phyloP scores from a whole-genome alignment of 2,888 invertebrate genomes.

The Zaprionus lineosus region DNA sequence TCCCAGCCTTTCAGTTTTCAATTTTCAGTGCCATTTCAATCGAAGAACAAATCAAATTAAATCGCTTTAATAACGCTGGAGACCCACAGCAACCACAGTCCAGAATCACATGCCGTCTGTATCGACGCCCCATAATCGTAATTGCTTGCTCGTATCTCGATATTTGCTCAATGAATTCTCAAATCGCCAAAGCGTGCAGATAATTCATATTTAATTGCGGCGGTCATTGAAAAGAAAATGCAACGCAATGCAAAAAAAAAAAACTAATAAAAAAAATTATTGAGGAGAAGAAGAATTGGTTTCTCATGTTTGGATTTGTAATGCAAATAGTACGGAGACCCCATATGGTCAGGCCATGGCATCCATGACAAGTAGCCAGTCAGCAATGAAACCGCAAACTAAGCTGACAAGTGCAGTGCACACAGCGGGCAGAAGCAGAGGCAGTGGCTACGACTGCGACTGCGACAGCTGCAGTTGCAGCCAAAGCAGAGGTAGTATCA shows the following conservation, averaged over 20 bases:
- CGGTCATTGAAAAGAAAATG: slow-evolving; percentile 18
- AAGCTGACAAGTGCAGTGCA: slow-evolving; percentile 73
- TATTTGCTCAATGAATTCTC: slow-evolving; percentile 71
- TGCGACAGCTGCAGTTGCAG: slow-evolving; percentile 23
- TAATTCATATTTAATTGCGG: slow-evolving; percentile 73
- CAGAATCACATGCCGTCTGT: slow-evolving; percentile 8
- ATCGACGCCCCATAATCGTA: slow-evolving; percentile 31
- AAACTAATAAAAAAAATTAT: slow-evolving; percentile 7
- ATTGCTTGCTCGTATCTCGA: slow-evolving; percentile 47
- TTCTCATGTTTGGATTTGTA: slow-evolving; percentile 53
- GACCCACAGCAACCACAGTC: slow-evolving; percentile 18
- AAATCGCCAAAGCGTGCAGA: slow-evolving; percentile 72
- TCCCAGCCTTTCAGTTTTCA: too few species aligned
- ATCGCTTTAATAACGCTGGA: slow-evolving; percentile 41
- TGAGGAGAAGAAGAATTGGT: slow-evolving; percentile 26
- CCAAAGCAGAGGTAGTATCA: slow-evolving; percentile 17
- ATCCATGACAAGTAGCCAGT: slow-evolving; percentile 52
- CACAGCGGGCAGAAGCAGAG: slow-evolving; percentile 48
- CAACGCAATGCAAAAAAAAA: slow-evolving; percentile 13
- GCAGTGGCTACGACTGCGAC: neutral
- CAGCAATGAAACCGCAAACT: slow-evolving; percentile 49
- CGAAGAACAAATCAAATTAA: slow-evolving; percentile 53
- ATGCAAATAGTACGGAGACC: slow-evolving; percentile 51
- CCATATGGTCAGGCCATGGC: slow-evolving; percentile 41
- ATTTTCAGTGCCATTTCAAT: too few species aligned